phyloP scores from a whole-genome alignment of 2,113 vertebrate genomes.

The Corythaeola cristata region DNA sequence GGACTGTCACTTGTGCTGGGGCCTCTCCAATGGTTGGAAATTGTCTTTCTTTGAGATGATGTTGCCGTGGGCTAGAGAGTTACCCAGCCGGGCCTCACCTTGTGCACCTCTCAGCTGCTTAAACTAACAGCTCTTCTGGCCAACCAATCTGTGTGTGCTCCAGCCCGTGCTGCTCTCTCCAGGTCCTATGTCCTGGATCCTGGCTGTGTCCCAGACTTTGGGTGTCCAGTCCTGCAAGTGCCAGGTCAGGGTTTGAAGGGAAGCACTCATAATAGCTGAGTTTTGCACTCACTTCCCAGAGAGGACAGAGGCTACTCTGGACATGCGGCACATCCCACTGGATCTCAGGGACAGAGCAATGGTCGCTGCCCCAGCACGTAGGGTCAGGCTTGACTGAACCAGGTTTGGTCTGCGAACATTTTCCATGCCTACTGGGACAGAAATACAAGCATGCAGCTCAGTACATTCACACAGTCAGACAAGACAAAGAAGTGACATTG shows the following conservation, averaged over 20 bases:
- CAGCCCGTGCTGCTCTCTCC: neutral
- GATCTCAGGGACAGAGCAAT: neutral
- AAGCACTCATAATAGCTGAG: neutral
- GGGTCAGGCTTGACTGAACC: neutral
- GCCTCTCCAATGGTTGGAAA: neutral
- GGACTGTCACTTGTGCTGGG: neutral
- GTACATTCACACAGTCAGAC: slow-evolving; percentile 62
- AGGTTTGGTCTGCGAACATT: neutral
- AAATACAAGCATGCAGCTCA: slow-evolving; percentile 46
- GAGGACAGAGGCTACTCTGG: neutral
- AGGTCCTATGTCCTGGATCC: neutral
- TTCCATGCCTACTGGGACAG: neutral
- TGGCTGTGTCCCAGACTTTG: neutral
- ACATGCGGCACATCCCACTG: neutral
- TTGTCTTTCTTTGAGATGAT: neutral
- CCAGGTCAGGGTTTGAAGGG: neutral
- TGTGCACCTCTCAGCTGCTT: neutral
- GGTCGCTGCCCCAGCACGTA: neutral
- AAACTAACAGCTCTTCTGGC: neutral
- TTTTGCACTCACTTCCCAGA: neutral
- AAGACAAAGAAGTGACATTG: slow-evolving; percentile 40
- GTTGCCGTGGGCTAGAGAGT: neutral
- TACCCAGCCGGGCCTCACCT: neutral
- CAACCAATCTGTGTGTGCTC: neutral
- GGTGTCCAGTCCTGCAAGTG: neutral